Evolutionary conservation across 2,113 vertebrate species (phyloP), one percentile per base, ranked within the genome.

Genomic region (Varanus komodoensis): DNA sequence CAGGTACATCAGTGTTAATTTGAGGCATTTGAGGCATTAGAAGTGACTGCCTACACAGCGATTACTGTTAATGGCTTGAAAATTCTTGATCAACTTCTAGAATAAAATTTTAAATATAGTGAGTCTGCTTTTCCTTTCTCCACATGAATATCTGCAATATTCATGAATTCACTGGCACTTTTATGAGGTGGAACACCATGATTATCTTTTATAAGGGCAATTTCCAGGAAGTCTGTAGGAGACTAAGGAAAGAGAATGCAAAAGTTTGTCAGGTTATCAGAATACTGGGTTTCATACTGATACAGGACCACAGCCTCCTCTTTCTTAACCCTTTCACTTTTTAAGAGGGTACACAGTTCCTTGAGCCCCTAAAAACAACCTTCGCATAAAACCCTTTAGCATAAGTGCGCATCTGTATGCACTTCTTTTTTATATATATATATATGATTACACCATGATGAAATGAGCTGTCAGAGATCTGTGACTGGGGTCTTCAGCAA

Each of bases 1-100:
- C 98, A 98, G 98, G 98, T 98, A 95, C 34, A 48, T 52, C 12
- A 0, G 11, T 78, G 52, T 89, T 69, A 38, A 67, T 44, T 57
- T 57, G 8, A 38, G 52, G 52, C 34, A 48, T 74, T 29, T 27
- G 12, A 25, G 12, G 52, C 38, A 61, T n/a, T 67, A 27, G 8
- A 38, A 38, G 67, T 82, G 32, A 27, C 32, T 29, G 79, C 29
- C 44, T 74, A 2, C 3, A 29, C 71, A 54, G 0, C 6, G 0
- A 19, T 3, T n/a, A n/a, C 25, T 8, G 6, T 4, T 14, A 32
- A 7, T 74, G n/a, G 12, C 29, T 57, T 57, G 7, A 29, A 64
- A 64, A 64, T 14, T 12, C 69, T 34, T 83, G 21, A n/a, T 34
- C 0, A 1, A 7, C 83, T 29, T 82, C 61, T 89, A 14, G 34